Base-by-base conservation (phyloP, 2,797 vertebrate species). In the Epinephelus awoara region DNA sequence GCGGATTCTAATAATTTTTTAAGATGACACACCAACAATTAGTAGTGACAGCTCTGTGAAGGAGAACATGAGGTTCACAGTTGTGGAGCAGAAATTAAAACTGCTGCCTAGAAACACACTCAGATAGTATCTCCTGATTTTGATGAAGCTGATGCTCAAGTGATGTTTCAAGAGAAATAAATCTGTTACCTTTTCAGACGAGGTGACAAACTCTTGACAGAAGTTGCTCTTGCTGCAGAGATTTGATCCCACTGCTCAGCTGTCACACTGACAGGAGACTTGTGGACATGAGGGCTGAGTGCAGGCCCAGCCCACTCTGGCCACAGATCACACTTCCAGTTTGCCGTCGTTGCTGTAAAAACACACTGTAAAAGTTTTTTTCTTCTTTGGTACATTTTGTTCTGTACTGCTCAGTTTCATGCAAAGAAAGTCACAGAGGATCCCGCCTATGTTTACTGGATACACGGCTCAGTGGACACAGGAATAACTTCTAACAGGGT, bases 171-270 rank as follows among this genome's bases (percentile, higher is more conserved):
- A 42, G 9, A 42, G 12, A 14, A 46, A 46, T 15, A 5, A 46
- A 42, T 42, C 12, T 42, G 4, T 66, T 59, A 66, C 76, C 62
- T 72, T 58, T 15, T 34, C 8, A 23, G 67, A 50, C 57, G 51
- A 77, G 8, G 4, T 18, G 9, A 56, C 23, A 29, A 44, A 42
- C 5, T 42, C 27, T 25, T 54, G n/a, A 25, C 56, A 38, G 66
- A 38, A 6, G 25, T 27, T 19, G 46, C 15, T 6, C 42, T 19
- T 25, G 38, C 18, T 42, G 51, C 52, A 51, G 21, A 21, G 5
- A 8, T 38, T 18, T 44, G 0, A 19, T 34, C 40, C 54, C 34
- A 0, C 25, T 50, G 67, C 3, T 65, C 5, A 38, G 29, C 17
- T 38, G 25, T 73, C 50, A 13, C 58, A 27, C 21, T 7, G 23